Conservation (phyloP, 2,797 vertebrate genomes). For the Labeo calbasu region DNA sequence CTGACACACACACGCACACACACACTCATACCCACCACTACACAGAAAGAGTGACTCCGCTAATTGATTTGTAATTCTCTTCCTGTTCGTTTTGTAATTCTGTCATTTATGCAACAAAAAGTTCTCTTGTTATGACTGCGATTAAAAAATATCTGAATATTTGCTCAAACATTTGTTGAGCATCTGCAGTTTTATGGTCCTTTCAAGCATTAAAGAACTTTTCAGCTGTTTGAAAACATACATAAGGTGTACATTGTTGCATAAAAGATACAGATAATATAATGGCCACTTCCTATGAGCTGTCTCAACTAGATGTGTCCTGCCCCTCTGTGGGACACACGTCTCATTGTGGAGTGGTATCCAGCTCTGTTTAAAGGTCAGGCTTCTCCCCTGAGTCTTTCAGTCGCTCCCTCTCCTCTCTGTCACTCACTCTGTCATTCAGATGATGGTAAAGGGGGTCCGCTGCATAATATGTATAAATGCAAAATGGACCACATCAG, state of each 20-base stretch:
- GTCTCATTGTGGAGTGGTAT: constrained; percentile 48
- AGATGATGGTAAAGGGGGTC: constrained; percentile 32
- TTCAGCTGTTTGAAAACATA: neutral
- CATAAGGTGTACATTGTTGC: neutral
- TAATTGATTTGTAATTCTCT: constrained; percentile 32
- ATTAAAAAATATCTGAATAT: too few species aligned
- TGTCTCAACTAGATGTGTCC: neutral
- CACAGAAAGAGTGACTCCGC: constrained; percentile 41
- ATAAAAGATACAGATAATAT: neutral
- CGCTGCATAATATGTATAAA: neutral
- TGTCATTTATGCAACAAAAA: neutral
- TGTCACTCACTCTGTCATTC: constrained; percentile 34
- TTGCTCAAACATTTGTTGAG: neutral
- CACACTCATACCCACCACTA: constrained; percentile 28
- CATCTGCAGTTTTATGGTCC: neutral
- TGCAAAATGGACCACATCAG: neutral
- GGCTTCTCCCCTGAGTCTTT: constrained; percentile 52
- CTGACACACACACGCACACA: constrained; percentile 45
- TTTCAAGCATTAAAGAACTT: neutral
- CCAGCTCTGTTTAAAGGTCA: constrained; percentile 60
- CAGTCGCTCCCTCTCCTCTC: constrained; percentile 26
- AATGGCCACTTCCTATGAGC: neutral
- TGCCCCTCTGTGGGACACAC: neutral
- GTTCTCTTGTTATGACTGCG: neutral
- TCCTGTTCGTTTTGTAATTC: constrained; percentile 3